Evolutionary conservation across 2,888 invertebrate species (phyloP).

Genomic region (Deroplatys truncata): DNA sequence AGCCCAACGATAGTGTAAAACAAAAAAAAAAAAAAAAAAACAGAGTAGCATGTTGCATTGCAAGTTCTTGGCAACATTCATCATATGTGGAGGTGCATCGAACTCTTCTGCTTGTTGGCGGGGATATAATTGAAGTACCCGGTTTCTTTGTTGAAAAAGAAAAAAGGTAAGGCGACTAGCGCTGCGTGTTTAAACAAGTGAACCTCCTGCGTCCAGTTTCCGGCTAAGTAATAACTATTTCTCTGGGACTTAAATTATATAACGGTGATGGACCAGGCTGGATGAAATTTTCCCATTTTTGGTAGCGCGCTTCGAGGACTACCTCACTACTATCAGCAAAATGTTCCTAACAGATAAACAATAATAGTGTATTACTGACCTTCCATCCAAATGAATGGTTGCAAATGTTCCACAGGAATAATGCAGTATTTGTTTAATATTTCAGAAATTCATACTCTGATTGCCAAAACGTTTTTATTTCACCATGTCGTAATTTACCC

Average conservation of each 20-base stretch:
- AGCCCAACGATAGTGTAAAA: background rate
- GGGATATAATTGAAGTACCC: background rate
- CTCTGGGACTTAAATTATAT: background rate
- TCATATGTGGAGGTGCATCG: background rate
- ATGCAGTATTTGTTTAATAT: no score
- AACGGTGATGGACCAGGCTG: background rate
- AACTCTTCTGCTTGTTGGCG: background rate
- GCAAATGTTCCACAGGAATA: no score
- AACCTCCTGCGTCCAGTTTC: background rate
- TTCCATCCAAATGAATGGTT: no score
- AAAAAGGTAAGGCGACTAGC: background rate
- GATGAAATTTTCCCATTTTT: background rate
- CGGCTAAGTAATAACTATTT: background rate
- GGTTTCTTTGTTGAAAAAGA: background rate
- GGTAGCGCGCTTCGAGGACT: background rate
- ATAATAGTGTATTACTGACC: no score
- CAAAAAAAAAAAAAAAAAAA: background rate
- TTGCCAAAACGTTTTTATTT: no score
- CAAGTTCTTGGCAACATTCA: background rate
- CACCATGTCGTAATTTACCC: no score
- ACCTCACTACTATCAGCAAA: background rate
- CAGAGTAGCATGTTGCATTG: background rate
- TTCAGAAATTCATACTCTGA: no score
- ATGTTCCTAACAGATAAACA: no score
- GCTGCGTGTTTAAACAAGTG: background rate